Conservation (phyloP, 2,888 invertebrate species). For the Zhengitettix transpicula region DNA sequence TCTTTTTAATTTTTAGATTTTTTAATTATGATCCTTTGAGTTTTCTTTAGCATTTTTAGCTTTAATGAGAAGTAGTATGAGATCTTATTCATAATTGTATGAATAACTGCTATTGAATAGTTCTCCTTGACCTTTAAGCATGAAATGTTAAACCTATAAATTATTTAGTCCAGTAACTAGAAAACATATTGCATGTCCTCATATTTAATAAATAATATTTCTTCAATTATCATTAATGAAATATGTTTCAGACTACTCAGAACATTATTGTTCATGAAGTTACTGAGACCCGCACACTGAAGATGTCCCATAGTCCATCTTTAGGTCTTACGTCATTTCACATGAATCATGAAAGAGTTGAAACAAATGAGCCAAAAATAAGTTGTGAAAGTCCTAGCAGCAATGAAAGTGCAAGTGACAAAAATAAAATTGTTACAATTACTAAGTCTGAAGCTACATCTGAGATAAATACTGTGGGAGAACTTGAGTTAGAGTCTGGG, state of each 20-base stretch:
- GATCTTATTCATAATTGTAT: too few species aligned
- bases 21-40: too few species aligned
- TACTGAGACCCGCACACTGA: constrained; percentile 34
- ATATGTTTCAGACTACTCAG: constrained; percentile 14
- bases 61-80: too few species aligned
- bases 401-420: neutral
- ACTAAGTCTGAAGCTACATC: neutral
- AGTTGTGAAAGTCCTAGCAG: neutral
- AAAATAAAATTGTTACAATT: neutral
- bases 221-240: neutral
- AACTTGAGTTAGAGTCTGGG: constrained; percentile 13
- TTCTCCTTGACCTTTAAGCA: too few species aligned
- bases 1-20: too few species aligned
- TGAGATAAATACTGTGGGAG: neutral
- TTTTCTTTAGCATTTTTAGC: too few species aligned
- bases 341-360: constrained; percentile 29
- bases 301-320: constrained; percentile 33
- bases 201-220: too few species aligned
- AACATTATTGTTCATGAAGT: constrained; percentile 33
- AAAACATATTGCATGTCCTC: too few species aligned
- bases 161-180: too few species aligned
- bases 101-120: too few species aligned
- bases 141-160: too few species aligned
- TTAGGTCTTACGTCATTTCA: constrained; percentile 34
- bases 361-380: neutral